Percentiles rank a stretch among this genome's conserved stretches.
Evolutionary conservation across 2,113 vertebrate species (phyloP).

Genomic region (Hyperopisus bebe): DNA sequence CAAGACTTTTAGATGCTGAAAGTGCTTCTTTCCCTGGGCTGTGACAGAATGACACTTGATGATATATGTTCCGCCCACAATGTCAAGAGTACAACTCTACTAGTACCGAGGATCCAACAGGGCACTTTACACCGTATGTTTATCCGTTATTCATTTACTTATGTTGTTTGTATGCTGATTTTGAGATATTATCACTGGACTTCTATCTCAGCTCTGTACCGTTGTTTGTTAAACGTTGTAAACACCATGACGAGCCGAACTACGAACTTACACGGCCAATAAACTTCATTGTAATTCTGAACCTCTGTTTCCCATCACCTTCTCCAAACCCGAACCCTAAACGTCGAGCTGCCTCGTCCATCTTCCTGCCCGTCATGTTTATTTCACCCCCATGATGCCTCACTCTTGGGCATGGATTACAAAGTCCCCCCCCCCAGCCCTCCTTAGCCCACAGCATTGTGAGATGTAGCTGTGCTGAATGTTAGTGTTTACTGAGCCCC

Average conservation of each 20-base stretch:
- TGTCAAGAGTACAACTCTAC: background rate
- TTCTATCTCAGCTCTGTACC: background rate
- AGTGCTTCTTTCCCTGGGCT: background rate
- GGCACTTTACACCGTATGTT: background rate
- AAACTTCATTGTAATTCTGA: background rate
- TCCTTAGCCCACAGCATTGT: background rate
- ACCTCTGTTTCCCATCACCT: background rate
- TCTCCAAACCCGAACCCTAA: background rate
- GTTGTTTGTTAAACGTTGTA: background rate
- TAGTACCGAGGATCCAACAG: background rate
- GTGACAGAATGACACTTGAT: background rate
- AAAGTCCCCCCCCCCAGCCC: background rate
- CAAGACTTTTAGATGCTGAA: background rate
- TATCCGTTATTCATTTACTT: background rate
- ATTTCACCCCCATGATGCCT: background rate
- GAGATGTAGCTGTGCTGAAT: background rate
- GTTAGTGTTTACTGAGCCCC: background rate
- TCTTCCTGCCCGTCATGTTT: background rate
- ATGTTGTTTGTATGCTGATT: background rate
- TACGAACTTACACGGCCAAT: background rate
- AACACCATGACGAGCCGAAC: background rate
- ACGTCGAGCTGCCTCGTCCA: background rate
- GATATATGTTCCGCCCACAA: background rate
- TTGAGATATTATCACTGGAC: background rate
- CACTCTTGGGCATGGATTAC: background rate